These are phyloP conservation scores for Idaea aversata DNA, from an alignment of 2,888 invertebrate genomes.

Conservation along the genomic window DNA sequence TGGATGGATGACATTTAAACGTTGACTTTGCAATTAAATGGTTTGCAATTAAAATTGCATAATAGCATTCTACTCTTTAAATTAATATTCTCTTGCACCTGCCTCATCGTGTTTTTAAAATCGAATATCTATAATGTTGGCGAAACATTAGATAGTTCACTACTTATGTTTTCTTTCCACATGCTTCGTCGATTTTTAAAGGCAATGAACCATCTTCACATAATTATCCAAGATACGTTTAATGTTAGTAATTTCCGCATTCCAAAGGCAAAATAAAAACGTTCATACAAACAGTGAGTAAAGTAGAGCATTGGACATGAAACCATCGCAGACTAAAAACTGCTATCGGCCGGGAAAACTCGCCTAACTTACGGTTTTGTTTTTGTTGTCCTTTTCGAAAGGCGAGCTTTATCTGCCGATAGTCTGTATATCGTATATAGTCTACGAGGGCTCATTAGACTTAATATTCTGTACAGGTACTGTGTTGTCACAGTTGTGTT, in stretches of 20 bases:
- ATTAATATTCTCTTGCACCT: constrained; percentile 5
- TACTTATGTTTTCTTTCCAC: background rate
- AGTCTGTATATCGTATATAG: background rate
- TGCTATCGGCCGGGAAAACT: too few species aligned
- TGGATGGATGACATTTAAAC: background rate
- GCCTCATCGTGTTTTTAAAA: background rate
- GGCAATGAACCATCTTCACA: background rate
- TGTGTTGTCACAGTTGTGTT: constrained; percentile 22
- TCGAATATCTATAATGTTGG: background rate
- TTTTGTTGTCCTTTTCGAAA: background rate
- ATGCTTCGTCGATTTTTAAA: background rate
- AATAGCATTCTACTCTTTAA: background rate
- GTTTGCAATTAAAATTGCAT: background rate
- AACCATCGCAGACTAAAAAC: background rate
- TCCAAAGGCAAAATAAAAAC: constrained; percentile 12
- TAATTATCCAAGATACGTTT: background rate
- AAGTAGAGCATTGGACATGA: background rate
- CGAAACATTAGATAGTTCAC: background rate
- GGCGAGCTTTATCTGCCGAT: background rate
- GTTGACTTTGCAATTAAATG: background rate
- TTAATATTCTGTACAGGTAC: constrained; percentile 41
- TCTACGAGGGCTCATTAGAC: constrained; percentile 7
- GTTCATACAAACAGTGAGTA: constrained; percentile 8
- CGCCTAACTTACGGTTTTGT: too few species aligned
- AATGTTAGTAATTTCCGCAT: constrained; percentile 23